Conservation (phyloP, 2,113 vertebrate species). For the Amazona vittata region DNA sequence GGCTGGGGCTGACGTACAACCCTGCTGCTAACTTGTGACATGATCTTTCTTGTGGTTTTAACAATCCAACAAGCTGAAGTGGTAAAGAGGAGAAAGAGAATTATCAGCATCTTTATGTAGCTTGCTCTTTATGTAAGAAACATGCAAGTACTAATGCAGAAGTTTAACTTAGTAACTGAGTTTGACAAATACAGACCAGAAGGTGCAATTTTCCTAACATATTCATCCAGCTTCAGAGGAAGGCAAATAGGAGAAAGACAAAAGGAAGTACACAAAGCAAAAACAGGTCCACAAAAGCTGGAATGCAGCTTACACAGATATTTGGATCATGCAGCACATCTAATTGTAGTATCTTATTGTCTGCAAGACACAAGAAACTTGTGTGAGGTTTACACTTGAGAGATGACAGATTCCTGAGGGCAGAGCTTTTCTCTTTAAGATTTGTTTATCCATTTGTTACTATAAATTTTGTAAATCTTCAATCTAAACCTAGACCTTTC, state of each 20-base stretch:
- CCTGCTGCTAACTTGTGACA: not conserved
- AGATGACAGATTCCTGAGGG: not conserved
- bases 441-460: not conserved
- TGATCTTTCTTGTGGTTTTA: not conserved
- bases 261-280: not conserved
- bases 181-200: not conserved
- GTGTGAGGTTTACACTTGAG: not conserved
- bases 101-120: not conserved
- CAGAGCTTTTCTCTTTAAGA: not conserved
- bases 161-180: not conserved
- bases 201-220: not conserved
- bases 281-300: rapidly evolving
- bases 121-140: not conserved
- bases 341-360: not conserved
- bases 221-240: not conserved
- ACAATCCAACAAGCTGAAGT: not conserved
- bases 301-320: not conserved
- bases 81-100: not conserved
- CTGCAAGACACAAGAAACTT: not conserved
- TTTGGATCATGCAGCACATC: not conserved
- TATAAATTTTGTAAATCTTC: not conserved
- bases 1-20: not conserved
- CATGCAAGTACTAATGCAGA: not conserved
- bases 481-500: not conserved
- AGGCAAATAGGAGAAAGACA: not conserved